Evolutionary conservation across 2,113 vertebrate genomes (phyloP), one percentile per base, ranked within the genome.

Genomic region (Nyctibius bracteatus): DNA sequence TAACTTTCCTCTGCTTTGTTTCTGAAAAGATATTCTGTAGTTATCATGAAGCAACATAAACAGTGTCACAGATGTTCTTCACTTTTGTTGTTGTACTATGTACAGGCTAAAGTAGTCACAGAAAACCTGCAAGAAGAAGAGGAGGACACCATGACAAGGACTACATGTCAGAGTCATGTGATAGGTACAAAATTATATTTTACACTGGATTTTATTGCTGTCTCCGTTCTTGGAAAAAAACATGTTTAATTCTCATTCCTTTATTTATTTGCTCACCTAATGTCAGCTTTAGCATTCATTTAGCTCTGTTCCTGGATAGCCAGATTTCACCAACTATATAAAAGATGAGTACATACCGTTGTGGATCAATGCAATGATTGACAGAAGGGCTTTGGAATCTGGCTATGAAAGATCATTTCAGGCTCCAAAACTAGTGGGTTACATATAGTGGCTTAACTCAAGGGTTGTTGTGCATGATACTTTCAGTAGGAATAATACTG

Each of bases 91-190:
- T 91, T 92, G 68, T 89, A 81, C 89, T 94, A 27, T 83, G 67
- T 89, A 79, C 96, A 99, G 99, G 97, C 97, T 59, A 98, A 98
- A 87, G 90, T 98, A 71, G 96, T 97, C 93, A 77, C 97, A 97
- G 97, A 98, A 98, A 98, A 97, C 96, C 90, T 97, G 88, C 97
- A 93, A 96, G 98, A 99, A 85, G 98, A 98, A 68, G 98, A 98
- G 82, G 98, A 98, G 57, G 97, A 97, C 62, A 87, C 95, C 88
- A 88, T 97, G 81, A 87, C 95, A 62, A 98, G 98, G 39, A 85
- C 98, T 31, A 84, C 97, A 27, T 98, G 98, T 98, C 99, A 99
- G 97, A 99, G 98, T 96, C 98, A 98, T 94, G 95, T 98, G 96
- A 98, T 99, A 96, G 99, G 99, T 99, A 98, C 97, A 92, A 66